A percentile compares a stretch with the other conserved stretches of the same genome.
Conservation (phyloP, 2,888 invertebrate genomes). For the Caenorhabditis sp. region DNA sequence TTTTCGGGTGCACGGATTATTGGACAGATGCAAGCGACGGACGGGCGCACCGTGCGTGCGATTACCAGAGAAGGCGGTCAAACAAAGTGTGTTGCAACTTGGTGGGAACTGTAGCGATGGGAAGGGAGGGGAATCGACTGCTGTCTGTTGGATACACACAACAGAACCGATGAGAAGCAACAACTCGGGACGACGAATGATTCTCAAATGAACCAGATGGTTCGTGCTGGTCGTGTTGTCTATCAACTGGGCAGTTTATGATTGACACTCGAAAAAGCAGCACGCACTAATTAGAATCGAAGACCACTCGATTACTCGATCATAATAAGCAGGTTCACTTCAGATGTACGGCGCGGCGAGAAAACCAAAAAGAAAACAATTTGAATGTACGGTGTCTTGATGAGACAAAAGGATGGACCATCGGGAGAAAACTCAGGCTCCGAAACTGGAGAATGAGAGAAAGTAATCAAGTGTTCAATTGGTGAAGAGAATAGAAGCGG, state of each 20-base stretch:
- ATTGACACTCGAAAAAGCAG: constrained; percentile 35
- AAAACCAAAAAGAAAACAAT: neutral
- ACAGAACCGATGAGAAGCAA: neutral
- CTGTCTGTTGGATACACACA: neutral
- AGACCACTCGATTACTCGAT: constrained; percentile 10
- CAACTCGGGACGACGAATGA: constrained; percentile 8
- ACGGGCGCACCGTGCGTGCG: constrained; percentile 39
- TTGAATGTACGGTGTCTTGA: constrained; percentile 4
- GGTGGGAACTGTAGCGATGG: constrained; percentile 15
- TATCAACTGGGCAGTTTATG: constrained; percentile 14
- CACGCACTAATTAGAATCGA: constrained; percentile 32
- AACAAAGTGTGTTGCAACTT: constrained; percentile 41
- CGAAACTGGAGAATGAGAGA: neutral
- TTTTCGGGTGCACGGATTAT: constrained; percentile 13
- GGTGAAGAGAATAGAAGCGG: neutral
- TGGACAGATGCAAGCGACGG: neutral
- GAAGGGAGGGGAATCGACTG: constrained; percentile 2
- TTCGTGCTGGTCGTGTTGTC: constrained; percentile 15
- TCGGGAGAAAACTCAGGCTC: neutral
- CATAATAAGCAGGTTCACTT: constrained; percentile 11
- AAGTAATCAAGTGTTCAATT: constrained; percentile 40
- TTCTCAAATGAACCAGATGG: constrained; percentile 29
- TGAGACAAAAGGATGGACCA: neutral
- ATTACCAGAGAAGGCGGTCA: constrained; percentile 45
- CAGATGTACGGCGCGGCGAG: neutral